Evolutionary conservation across 2,888 invertebrate genomes (phyloP), one percentile per base, ranked within the genome.

Genomic region (Antheraea assamensis): DNA sequence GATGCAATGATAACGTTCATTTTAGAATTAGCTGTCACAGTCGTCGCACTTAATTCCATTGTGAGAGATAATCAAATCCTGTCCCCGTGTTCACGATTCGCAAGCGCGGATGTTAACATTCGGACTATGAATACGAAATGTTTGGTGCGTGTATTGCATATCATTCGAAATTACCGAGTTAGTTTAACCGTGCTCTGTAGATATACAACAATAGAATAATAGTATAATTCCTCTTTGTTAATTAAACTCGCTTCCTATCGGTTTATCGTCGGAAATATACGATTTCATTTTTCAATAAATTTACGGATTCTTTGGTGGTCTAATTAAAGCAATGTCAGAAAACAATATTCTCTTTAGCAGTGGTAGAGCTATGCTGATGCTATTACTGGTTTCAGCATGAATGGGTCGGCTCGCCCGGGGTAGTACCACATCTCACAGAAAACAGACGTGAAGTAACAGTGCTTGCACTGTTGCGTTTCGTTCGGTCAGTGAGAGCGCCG

Each of bases 71-170:
- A 68, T 35, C 68, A 68, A 68, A 68, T 68, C 68, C 68, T 68
- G 68, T 68, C 68, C 35, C 21, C 68, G 35, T 35, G 35, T 68
- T n/a, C 68, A 68, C 68, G 35, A 68, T 68, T 68, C 35, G 68
- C 68, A n/a, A 35, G 35, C 35, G 35, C 68, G 31, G 68, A 68
- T 68, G 68, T 35, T 68, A 68, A 68, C 68, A 68, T 68, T 68
- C 35, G 27, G 71, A 35, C 71, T 42, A 71, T 74, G 71, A 58
- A 74, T 72, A 66, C 68, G 27, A 71, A 74, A 74, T 73, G 71
- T 70, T 73, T 52, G 61, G 61, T 47, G 42, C 47, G 61, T 66
- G 30, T 47, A 30, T 27, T 49, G 70, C 70, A 71, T 64, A 71
- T 64, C 31, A 71, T 61, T 55, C 15, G 66, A 68, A 68, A 68